Evolutionary conservation across 2,888 invertebrate species (phyloP), one percentile per base, ranked within the genome.

Genomic region (Halictus quadricinctus): DNA sequence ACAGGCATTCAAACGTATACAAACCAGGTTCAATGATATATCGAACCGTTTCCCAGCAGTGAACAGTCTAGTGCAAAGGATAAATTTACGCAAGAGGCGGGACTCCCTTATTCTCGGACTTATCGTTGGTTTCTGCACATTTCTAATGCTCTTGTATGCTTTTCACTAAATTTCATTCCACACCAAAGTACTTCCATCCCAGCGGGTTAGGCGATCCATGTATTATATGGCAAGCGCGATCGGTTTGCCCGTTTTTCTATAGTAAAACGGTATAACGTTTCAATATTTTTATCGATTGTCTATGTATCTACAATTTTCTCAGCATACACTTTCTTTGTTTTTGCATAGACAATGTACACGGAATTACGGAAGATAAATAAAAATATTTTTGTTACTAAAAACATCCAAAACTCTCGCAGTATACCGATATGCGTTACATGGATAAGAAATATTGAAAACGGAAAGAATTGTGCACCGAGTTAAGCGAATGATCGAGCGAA

Each of bases 41-140:
- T 97, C 98, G 13, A 99, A 98, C 95, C 96, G 97, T 89, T 98
- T 98, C 95, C 98, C 98, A 15, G 96, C 97, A 91, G 95, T 98
- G 74, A 97, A 97, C 94, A 98, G 98, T 94, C 95, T 99, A 81
- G 96, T 99, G 87, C 98, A 98, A 95, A 96, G 98, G 94, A 98
- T 99, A 92, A 98, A 99, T 95, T 96, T 99, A 43, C 97, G 98
- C 91, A 99, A 99, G 94, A 96, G 98, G 79, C 96, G 99, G 79
- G 99, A 99, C 95, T 98, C 99, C 0, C 96, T 99, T 74, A 98
- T 99, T 90, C 93, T 99, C 50, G 99, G 98, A 0, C 95, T 97
- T 18, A 97, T 99, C 41, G 97, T 99, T 85, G 98, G 97, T 5
- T 95, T 97, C 80, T 99, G 99, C 95, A 97, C 98, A 72, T 97